Percentiles rank a stretch among this genome's conserved stretches.
Conservation (phyloP, 2,797 vertebrate genomes). For the Eulemur mongoz region DNA sequence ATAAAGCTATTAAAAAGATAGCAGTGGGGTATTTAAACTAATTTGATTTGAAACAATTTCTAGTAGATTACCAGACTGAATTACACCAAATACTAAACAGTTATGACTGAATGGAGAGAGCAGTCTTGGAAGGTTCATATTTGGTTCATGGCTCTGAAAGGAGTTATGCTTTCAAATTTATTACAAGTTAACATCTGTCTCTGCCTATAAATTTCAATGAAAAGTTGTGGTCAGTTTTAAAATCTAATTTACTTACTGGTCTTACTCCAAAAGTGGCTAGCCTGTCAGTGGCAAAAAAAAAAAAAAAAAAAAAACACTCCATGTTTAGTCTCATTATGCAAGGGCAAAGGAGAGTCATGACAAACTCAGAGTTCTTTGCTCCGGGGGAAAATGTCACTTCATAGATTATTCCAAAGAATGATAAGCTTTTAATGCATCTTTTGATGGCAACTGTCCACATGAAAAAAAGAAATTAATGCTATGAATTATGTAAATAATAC, state of each 20-base stretch:
- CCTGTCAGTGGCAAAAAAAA: neutral
- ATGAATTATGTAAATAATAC: slow-evolving; percentile 13
- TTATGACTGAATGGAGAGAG: neutral
- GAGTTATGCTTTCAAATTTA: neutral
- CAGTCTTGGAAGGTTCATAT: neutral
- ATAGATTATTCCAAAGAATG: neutral
- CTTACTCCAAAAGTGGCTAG: neutral
- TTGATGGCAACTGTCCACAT: slow-evolving; percentile 51
- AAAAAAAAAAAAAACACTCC: neutral
- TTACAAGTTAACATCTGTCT: slow-evolving; percentile 27
- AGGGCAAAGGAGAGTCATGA: neutral
- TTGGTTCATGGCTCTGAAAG: slow-evolving; percentile 30
- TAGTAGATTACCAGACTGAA: neutral
- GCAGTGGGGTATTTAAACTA: neutral
- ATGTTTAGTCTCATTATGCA: neutral
- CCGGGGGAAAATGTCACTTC: neutral
- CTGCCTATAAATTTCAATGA: neutral
- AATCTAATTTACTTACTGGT: slow-evolving; percentile 34
- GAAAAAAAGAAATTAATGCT: slow-evolving; percentile 62
- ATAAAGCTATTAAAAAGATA: neutral
- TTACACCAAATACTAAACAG: neutral
- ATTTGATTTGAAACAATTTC: neutral
- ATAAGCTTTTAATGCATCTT: neutral
- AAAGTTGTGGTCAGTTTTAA: slow-evolving; percentile 3
- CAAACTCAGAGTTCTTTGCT: neutral